Percentiles rank a stretch among this genome's conserved stretches.
phyloP scores from a whole-genome alignment of 1,140 invertebrate species.

The Phymastichus coffea region DNA sequence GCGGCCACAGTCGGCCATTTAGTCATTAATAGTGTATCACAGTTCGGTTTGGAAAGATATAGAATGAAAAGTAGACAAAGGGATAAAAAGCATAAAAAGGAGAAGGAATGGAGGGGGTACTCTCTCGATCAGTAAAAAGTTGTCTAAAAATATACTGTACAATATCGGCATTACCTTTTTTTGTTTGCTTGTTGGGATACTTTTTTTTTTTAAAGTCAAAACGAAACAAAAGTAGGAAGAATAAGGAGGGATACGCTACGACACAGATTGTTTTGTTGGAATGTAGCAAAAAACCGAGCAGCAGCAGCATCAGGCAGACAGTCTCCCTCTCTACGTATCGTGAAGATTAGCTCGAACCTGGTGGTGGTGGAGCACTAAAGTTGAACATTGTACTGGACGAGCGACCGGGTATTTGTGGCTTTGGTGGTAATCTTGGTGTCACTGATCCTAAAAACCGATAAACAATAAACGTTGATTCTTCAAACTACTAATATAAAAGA shows the following conservation, averaged over 20 bases:
- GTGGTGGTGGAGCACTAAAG: conserved; percentile 50
- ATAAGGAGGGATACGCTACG: too few species aligned
- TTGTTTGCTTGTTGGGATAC: too few species aligned
- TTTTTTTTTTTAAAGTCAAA: too few species aligned
- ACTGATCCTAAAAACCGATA: conserved; percentile 49
- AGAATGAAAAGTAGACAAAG: too few species aligned
- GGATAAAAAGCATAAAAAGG: too few species aligned
- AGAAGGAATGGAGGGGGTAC: not conserved
- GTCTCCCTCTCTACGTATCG: conserved; percentile 1
- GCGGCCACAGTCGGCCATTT: too few species aligned
- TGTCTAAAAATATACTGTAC: conserved; percentile 40
- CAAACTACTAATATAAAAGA: not conserved
- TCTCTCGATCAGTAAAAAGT: conserved; percentile 25
- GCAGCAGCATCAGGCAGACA: too few species aligned
- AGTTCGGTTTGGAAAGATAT: conserved; percentile 52
- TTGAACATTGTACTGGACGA: conserved; percentile 55
- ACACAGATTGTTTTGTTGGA: too few species aligned
- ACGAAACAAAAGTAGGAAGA: conserved; percentile 2
- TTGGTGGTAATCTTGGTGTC: conserved; percentile 55
- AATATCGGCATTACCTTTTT: conserved; percentile 30
- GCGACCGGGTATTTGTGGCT: conserved; percentile 50
- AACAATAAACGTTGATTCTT: conserved; percentile 15
- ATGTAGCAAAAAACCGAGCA: conserved; percentile 23
- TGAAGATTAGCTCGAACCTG: conserved; percentile 47
- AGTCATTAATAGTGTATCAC: conserved; percentile 50